Evolutionary conservation across 2,113 vertebrate genomes (phyloP).

Genomic region (Megaleporinus macrocephalus): DNA sequence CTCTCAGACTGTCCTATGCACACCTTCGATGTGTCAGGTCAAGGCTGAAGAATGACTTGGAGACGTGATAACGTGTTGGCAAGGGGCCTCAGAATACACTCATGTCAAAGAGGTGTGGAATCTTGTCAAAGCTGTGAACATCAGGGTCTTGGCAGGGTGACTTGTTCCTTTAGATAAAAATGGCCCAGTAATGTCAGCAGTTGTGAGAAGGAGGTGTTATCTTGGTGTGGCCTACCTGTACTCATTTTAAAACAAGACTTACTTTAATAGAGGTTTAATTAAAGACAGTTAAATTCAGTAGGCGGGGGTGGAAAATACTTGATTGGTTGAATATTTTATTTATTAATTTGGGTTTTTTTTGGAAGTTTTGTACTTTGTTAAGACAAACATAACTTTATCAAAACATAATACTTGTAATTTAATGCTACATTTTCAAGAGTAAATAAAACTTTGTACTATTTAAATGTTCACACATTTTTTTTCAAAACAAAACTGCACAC

Average conservation of each 20-base stretch:
- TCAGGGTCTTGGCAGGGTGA: slow-evolving; percentile 84
- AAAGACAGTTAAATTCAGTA: not conserved
- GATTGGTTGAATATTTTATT: too few relatives aligned
- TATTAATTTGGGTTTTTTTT: too few relatives aligned
- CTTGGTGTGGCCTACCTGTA: slow-evolving; percentile 53
- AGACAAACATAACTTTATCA: too few relatives aligned
- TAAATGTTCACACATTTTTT: too few relatives aligned
- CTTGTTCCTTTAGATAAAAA: slow-evolving; percentile 81
- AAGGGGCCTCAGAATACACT: slow-evolving; percentile 45
- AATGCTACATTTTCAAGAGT: too few relatives aligned
- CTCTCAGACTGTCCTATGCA: slow-evolving; percentile 22
- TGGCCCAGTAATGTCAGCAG: slow-evolving; percentile 88
- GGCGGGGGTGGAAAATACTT: too few relatives aligned
- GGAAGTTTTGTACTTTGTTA: too few relatives aligned
- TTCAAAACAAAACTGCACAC: too few relatives aligned
- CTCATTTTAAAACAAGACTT: slow-evolving; percentile 1
- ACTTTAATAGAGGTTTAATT: not conserved
- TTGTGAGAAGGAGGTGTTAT: slow-evolving; percentile 83
- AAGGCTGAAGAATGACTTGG: slow-evolving; percentile 50
- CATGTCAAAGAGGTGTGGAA: slow-evolving; percentile 84
- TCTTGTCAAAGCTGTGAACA: slow-evolving; percentile 86
- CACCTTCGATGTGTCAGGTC: slow-evolving; percentile 51
- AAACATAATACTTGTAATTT: too few relatives aligned
- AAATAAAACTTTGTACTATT: too few relatives aligned
- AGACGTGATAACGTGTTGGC: slow-evolving; percentile 52